These are phyloP conservation scores for Margaritifera margaritifera DNA, from an alignment of 2,888 invertebrate species.

Conservation along the genomic window DNA sequence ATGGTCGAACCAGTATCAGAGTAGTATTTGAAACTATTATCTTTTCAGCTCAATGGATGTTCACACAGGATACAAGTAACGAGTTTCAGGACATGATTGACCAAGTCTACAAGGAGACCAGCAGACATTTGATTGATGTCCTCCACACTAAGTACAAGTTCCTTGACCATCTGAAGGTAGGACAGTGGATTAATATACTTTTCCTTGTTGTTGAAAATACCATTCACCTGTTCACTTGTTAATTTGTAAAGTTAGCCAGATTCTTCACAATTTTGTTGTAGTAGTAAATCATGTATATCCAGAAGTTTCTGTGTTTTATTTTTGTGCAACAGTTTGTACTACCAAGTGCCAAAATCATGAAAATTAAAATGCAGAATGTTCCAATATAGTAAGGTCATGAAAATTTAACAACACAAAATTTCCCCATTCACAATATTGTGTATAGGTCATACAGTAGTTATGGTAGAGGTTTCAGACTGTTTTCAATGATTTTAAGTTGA, in stretches of 20 bases:
- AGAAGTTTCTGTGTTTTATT: too few relatives aligned
- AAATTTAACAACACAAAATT: too few relatives aligned
- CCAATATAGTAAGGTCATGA: too few relatives aligned
- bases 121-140: slow-evolving; percentile 88
- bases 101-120: slow-evolving; percentile 88
- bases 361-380: too few relatives aligned
- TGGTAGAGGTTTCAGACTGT: too few relatives aligned
- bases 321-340: too few relatives aligned
- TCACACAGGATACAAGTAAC: slow-evolving; percentile 80
- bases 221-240: background rate
- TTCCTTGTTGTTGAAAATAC: background rate
- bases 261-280: background rate
- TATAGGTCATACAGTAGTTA: too few relatives aligned
- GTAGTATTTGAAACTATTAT: background rate
- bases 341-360: too few relatives aligned
- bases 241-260: background rate
- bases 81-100: slow-evolving; percentile 88
- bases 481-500: too few relatives aligned
- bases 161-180: slow-evolving; percentile 84
- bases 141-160: slow-evolving; percentile 90
- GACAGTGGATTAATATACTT: background rate
- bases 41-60: slow-evolving; percentile 75
- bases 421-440: too few relatives aligned
- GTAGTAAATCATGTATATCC: background rate
- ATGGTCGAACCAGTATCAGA: too few relatives aligned